Conservation (phyloP, 2,797 vertebrate species). For the Rhinichthys osculus region DNA sequence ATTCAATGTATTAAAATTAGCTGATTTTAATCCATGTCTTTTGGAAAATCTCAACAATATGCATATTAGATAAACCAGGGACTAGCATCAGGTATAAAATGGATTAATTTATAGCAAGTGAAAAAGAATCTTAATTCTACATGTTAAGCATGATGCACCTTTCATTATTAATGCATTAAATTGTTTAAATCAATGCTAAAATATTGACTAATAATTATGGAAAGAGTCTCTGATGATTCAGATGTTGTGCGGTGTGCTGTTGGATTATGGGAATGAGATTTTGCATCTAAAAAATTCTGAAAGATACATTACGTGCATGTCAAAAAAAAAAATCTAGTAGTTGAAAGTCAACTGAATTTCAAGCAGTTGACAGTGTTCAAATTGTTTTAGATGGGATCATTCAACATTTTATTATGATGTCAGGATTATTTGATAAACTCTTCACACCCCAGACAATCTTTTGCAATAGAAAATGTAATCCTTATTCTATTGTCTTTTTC, state of each 20-base stretch:
- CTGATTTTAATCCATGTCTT: constrained; percentile 5
- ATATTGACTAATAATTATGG: not conserved
- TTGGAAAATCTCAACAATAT: constrained; percentile 14
- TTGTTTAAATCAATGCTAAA: not conserved
- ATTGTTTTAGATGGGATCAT: constrained; percentile 2
- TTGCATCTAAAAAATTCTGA: not conserved
- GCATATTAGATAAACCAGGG: not conserved
- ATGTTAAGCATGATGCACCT: not conserved
- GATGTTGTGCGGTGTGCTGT: constrained; percentile 7
- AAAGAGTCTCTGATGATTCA: not conserved
- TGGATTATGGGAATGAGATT: not conserved
- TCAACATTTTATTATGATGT: constrained; percentile 10
- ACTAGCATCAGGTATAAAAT: not conserved
- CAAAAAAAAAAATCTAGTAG: not conserved
- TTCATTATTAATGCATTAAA: not conserved
- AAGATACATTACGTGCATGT: not conserved
- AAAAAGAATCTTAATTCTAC: not conserved
- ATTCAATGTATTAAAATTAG: not conserved
- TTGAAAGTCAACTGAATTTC: constrained; percentile 26
- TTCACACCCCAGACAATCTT: not conserved
- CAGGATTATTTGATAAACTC: not conserved
- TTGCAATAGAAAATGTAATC: not conserved
- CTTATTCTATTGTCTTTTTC: not conserved
- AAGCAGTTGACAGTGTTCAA: not conserved
- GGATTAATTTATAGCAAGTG: not conserved